Evolutionary conservation across 2,797 vertebrate species (phyloP).

Genomic region (Centropyge bicolor): DNA sequence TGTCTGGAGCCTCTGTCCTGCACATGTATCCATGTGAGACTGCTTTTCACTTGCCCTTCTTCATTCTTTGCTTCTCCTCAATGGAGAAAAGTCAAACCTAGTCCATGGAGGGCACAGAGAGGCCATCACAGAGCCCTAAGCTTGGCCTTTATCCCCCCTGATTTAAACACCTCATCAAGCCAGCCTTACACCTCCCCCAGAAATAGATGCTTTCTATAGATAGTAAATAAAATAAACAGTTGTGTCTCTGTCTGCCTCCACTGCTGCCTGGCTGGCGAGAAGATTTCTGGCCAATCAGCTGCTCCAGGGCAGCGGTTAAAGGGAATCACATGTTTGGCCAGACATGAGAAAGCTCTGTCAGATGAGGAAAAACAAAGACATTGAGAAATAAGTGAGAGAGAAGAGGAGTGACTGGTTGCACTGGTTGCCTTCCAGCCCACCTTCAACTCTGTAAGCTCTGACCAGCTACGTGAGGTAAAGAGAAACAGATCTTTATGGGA

Average conservation of each 20-base stretch:
- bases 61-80: conserved; percentile 6
- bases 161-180: conserved; percentile 80
- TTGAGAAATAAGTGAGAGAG: conserved; percentile 45
- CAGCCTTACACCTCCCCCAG: conserved; percentile 61
- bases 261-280: conserved; percentile 32
- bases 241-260: conserved; percentile 40
- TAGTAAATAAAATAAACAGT: conserved; percentile 74
- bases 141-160: conserved; percentile 38
- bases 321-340: conserved; percentile 83
- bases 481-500: conserved; percentile 69
- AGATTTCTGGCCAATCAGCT: conserved; percentile 70
- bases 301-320: conserved; percentile 63
- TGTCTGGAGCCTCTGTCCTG: background rate
- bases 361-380: conserved; percentile 41
- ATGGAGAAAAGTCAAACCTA: conserved; percentile 33
- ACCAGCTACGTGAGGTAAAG: conserved; percentile 53
- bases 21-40: background rate
- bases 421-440: conserved; percentile 63
- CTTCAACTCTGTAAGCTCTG: conserved; percentile 4
- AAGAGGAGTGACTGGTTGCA: conserved; percentile 58
- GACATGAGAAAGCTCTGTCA: conserved; percentile 77
- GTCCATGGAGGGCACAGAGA: conserved; percentile 4
- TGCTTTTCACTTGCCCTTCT: background rate
- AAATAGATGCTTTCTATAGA: conserved; percentile 74
- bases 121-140: conserved; percentile 11